Percentiles rank a stretch among this genome's conserved stretches.
Evolutionary conservation across 92 coral and sea anemone species (phyloP).

Genomic region (Chrysogorgia sp.): DNA sequence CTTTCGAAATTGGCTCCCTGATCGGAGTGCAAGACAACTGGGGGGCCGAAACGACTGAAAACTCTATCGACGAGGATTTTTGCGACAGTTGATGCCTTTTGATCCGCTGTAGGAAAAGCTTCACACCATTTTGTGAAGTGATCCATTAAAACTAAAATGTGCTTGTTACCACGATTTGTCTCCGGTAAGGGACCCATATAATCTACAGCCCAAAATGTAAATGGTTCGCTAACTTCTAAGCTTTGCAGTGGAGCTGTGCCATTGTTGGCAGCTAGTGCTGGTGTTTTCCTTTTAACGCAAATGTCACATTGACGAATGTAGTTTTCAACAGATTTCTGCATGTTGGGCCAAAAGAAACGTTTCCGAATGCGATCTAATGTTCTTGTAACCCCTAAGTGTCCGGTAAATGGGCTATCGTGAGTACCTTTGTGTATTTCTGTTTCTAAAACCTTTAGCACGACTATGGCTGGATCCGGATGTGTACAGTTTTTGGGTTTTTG

Average conservation of each 20-base stretch:
- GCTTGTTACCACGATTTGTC: slow-evolving; percentile 55
- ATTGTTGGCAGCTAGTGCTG: slow-evolving; percentile 21
- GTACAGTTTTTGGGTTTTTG: no score
- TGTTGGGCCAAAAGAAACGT: no score
- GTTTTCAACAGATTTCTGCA: no score
- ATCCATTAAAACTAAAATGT: slow-evolving; percentile 52
- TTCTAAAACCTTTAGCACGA: slow-evolving; percentile 2
- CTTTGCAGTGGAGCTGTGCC: slow-evolving; percentile 51
- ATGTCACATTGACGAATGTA: background rate
- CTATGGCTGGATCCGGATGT: background rate
- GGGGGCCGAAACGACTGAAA: slow-evolving; percentile 58
- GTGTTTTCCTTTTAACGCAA: no score
- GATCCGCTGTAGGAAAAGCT: slow-evolving; percentile 42
- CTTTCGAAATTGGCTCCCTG: slow-evolving; percentile 61
- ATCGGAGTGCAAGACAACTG: slow-evolving; percentile 52
- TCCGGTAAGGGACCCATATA: slow-evolving; percentile 58
- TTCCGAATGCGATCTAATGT: no score
- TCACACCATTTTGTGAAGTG: slow-evolving; percentile 62
- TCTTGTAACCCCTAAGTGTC: no score
- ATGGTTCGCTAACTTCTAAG: slow-evolving; percentile 51
- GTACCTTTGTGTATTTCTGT: background rate
- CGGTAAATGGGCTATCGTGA: no score
- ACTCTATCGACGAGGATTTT: slow-evolving; percentile 15
- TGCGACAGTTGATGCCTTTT: slow-evolving; percentile 41
- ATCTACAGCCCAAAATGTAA: slow-evolving; percentile 63